Base-by-base conservation (phyloP, 2,113 vertebrate genomes). In the Pluvialis apricaria region DNA sequence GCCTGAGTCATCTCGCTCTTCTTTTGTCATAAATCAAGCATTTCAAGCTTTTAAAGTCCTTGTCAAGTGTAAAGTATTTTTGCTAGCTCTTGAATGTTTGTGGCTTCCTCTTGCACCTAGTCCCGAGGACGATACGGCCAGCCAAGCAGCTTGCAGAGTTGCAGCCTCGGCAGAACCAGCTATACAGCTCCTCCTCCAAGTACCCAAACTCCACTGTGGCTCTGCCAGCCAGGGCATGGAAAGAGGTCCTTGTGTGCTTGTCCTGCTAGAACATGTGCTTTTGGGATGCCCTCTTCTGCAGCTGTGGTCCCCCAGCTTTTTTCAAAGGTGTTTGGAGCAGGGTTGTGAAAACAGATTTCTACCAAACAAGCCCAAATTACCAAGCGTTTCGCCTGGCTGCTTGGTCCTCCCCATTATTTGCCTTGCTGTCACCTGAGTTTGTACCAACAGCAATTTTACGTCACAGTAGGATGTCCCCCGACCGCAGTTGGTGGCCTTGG, bases 401-500 rank as follows among this genome's bases (percentile, higher is more conserved):
- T 65, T 64, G 19, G 29, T 34, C 21, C 11, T 79, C 36, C 47
- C 26, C 0, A 4, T 32, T 51, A 15, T 16, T 40, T 91, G 73
- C 51, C 2, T 0, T 6, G 28, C 22, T 73, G 38, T 78, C 88
- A 38, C 58, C 52, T 0, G 1, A 20, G 58, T 34, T 44, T 47
- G 44, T 52, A 58, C n/a, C 1, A 6, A 15, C 42, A 82, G n/a
- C 61, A 44, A 3, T 72, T 86, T 66, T 6, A 18, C 2, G 1
- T 32, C 4, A 0, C 3, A 2, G 14, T 40, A 22, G 44, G 38
- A 2, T 57, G 40, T 69, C 47, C 32, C 60, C 13, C 21, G 5
- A 21, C 26, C 0, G 0, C 1, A 1, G 18, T 0, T 3, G 8
- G 83, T 60, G 52, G 69, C 62, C 65, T 61, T 73, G 22, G 40